Base-by-base conservation (phyloP, 2,888 invertebrate genomes). In the Ferdinandea cuprea region DNA sequence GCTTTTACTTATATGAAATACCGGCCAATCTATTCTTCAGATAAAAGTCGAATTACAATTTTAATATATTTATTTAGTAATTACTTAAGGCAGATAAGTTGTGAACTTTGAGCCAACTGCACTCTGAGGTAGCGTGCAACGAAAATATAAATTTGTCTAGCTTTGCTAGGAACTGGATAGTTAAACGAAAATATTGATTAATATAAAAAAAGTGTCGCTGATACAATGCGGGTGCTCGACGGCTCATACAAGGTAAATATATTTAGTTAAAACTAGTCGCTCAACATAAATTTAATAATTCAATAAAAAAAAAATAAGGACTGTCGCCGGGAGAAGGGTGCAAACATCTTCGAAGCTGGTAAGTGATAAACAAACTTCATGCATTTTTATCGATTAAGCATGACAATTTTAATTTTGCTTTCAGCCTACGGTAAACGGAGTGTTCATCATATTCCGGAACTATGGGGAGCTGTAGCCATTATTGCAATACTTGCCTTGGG, bases 381-480 rank as follows among this genome's bases (percentile, higher is more conserved):
- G 6, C n/a, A 58, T 32, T 21, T n/a, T 54, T 66, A 66, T 71
- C 54, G 71, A 85, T 68, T 61, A 25, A 25, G n/a, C n/a, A n/a
- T n/a, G n/a, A 19, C 46, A 30, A 35, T 0, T 42, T 54, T 68
- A 8, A 21, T 58, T 52, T 35, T 65, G 79, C n/a, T 25, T 3
- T 3, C 15, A 88, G 88, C 85, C 17, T 88, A 88, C 46, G 86
- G 83, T 15, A 88, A 87, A 56, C 86, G 86, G n/a, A 88, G 86
- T 78, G 87, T 89, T 30, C 89, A 89, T 68, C 87, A 89, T 59
- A 85, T 89, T 30, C 85, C 88, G 4, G 86, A 88, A 68, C 56
- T 85, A 56, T 89, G 87, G 87, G 86, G 87, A 13, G 81, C 87
- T 40, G 54, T 87, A 9, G 74, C 79, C 2, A 28, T 88, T 21